Percentiles rank a stretch among this genome's conserved stretches.
Evolutionary conservation across 2,888 invertebrate species (phyloP).

Genomic region (Scaptomyza tumidula): DNA sequence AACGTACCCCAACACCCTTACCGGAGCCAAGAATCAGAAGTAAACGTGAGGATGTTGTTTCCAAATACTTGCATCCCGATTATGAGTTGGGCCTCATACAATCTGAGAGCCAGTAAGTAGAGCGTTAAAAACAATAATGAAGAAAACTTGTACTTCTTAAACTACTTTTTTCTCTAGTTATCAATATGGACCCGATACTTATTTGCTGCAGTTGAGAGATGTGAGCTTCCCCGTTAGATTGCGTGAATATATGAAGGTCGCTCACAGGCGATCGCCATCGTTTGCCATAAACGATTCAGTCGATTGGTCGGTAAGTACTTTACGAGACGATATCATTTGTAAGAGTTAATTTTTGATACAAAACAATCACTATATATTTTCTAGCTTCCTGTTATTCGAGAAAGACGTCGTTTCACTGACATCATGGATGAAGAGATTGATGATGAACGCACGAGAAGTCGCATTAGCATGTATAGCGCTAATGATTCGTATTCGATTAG

Average conservation of each 20-base stretch:
- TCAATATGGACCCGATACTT: constrained; percentile 98
- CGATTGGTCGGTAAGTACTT: constrained; percentile 89
- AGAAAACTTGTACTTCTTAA: background rate
- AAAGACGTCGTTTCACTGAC: constrained; percentile 95
- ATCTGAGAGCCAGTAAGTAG: constrained; percentile 94
- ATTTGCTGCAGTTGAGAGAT: constrained; percentile 96
- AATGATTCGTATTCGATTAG: constrained; percentile 89
- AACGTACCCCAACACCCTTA: constrained; percentile 88
- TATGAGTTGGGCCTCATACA: constrained; percentile 92
- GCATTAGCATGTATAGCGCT: constrained; percentile 91
- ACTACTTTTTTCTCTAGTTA: constrained; percentile 87
- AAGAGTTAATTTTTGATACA: too few relatives aligned
- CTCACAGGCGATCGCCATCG: constrained; percentile 90
- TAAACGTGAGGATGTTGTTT: constrained; percentile 89
- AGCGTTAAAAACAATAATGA: background rate
- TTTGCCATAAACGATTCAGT: constrained; percentile 89
- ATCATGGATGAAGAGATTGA: constrained; percentile 98
- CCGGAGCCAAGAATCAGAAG: constrained; percentile 85
- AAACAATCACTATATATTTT: constrained; percentile 8
- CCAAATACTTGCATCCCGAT: constrained; percentile 92
- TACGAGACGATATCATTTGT: too few relatives aligned
- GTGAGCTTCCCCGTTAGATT: constrained; percentile 97
- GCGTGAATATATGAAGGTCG: constrained; percentile 97
- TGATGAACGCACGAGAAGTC: constrained; percentile 91
- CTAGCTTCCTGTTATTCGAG: constrained; percentile 93